Percentiles rank a stretch among this genome's conserved stretches.
phyloP scores from a whole-genome alignment of 2,888 invertebrate genomes.

The Embidobia sp. region DNA sequence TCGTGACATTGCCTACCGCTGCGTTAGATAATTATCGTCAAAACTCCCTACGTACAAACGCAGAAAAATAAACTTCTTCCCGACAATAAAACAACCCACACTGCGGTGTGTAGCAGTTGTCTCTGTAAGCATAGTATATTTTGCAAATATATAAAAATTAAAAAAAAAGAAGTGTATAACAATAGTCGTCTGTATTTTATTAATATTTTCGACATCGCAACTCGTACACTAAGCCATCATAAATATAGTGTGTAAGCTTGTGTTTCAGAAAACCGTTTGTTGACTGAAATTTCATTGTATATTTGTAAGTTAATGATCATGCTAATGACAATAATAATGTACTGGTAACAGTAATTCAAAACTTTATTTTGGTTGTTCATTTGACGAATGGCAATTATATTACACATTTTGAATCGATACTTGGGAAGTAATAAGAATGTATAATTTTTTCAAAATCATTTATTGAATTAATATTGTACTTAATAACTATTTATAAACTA shows the following conservation, averaged over 20 bases:
- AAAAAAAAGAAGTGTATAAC: slow-evolving; percentile 48
- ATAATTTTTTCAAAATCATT: no score
- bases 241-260: slow-evolving; percentile 55
- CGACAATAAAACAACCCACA: slow-evolving; percentile 51
- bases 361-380: no score
- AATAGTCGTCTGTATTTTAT: slow-evolving; percentile 62
- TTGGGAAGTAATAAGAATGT: no score
- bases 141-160: slow-evolving; percentile 54
- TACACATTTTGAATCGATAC: no score
- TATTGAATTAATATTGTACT: no score
- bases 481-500: no score
- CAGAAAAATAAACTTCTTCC: slow-evolving; percentile 35
- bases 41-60: slow-evolving; percentile 27
- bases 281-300: slow-evolving; percentile 46
- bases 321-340: slow-evolving; percentile 46
- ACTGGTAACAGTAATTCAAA: no score
- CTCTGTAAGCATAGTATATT: slow-evolving; percentile 62
- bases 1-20: slow-evolving; percentile 37
- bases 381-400: no score
- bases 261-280: slow-evolving; percentile 32
- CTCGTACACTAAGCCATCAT: slow-evolving; percentile 46
- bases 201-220: slow-evolving; percentile 58
- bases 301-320: slow-evolving; percentile 45
- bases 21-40: slow-evolving; percentile 42
- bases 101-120: slow-evolving; percentile 51